phyloP scores from a whole-genome alignment of 2,888 invertebrate species.

The Branchipolynoe longqiensis region DNA sequence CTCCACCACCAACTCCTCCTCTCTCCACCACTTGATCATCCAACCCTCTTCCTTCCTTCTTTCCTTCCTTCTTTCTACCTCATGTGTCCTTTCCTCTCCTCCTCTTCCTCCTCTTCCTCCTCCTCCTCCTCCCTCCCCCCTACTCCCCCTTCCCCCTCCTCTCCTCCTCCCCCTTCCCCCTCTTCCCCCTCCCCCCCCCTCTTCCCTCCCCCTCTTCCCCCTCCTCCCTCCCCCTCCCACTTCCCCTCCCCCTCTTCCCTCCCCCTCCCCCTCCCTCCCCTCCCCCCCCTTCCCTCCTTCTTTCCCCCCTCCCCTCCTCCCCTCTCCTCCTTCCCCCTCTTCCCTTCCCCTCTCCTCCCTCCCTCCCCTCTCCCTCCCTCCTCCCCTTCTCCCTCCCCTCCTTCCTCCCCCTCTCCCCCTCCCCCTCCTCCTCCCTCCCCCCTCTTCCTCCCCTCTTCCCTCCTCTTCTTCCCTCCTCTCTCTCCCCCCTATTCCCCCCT shows the following conservation, averaged over 20 bases:
- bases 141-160: neutral
- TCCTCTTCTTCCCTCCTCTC: too few relatives aligned
- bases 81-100: neutral
- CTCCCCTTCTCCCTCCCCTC: neutral
- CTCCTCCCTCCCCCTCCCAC: neutral
- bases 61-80: neutral
- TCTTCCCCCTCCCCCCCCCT: neutral
- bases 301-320: neutral
- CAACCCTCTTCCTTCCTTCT: neutral
- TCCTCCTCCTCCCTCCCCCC: neutral
- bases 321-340: neutral
- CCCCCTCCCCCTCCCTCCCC: neutral
- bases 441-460: too few relatives aligned
- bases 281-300: neutral
- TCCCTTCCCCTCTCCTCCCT: neutral
- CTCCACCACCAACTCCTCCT: neutral
- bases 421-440: neutral
- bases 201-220: neutral
- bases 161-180: neutral
- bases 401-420: neutral
- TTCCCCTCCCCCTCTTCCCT: neutral
- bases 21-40: neutral
- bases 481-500: too few relatives aligned
- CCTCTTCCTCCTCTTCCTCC: neutral
- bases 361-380: neutral